Evolutionary conservation across 2,113 vertebrate species (phyloP).

Genomic region (Phalacrocorax carbo): DNA sequence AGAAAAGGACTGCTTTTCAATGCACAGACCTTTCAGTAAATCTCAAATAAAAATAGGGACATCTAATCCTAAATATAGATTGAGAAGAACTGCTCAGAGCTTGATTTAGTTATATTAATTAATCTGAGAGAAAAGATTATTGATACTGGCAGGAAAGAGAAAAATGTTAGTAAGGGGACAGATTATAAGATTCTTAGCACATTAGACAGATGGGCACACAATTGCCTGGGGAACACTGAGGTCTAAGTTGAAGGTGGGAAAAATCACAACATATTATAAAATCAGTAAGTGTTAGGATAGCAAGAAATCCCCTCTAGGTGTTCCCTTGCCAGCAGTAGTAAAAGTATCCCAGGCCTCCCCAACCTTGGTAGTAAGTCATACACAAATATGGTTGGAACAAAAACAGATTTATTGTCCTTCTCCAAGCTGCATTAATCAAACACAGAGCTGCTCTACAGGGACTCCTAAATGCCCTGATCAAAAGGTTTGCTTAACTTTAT

Average conservation of each 20-base stretch:
- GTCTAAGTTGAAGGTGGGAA: neutral
- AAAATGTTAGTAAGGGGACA: neutral
- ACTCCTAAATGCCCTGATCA: neutral
- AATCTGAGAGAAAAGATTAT: neutral
- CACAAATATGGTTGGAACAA: neutral
- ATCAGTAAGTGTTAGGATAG: neutral
- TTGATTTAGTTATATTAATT: neutral
- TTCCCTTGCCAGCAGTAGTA: neutral
- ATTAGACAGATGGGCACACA: neutral
- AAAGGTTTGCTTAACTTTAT: neutral
- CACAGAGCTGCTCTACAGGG: neutral
- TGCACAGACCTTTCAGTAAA: neutral
- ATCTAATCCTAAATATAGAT: neutral
- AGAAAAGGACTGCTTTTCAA: neutral
- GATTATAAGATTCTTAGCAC: neutral
- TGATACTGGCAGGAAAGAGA: neutral
- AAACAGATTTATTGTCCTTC: neutral
- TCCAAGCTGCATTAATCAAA: neutral
- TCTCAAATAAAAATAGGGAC: neutral
- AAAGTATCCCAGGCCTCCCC: neutral
- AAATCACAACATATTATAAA: neutral
- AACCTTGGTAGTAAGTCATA: neutral
- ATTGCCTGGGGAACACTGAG: neutral
- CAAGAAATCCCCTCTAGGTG: neutral
- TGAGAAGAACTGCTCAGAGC: neutral